These are phyloP conservation scores for Drosophila jambulina DNA, from an alignment of 1,140 invertebrate genomes.

Conservation along the genomic window DNA sequence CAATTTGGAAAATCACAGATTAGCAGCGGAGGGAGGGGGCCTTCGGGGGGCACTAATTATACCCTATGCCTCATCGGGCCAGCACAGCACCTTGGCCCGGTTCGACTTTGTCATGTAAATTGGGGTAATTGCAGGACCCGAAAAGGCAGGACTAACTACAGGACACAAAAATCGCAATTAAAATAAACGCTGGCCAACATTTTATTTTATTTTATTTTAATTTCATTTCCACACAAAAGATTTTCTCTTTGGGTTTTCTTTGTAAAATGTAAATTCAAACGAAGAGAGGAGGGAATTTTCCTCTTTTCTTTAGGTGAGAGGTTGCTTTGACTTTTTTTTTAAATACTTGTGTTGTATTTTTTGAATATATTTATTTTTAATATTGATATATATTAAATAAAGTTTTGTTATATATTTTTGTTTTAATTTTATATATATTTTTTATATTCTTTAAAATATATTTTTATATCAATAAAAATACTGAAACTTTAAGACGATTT, in stretches of 20 bases:
- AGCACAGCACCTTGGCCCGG: slow-evolving; percentile 17
- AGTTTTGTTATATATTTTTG: not conserved
- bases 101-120: slow-evolving; percentile 67
- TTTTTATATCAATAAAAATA: no score
- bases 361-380: not conserved
- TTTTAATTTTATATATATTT: no score
- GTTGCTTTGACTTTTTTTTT: not conserved
- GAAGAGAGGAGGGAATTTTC: not conserved
- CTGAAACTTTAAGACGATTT: no score
- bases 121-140: slow-evolving; percentile 15
- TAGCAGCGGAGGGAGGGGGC: slow-evolving; percentile 42
- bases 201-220: slow-evolving; percentile 17
- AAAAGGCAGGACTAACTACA: slow-evolving; percentile 28
- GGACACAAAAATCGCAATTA: slow-evolving; percentile 20
- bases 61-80: slow-evolving; percentile 64
- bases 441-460: no score
- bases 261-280: slow-evolving; percentile 5
- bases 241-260: not conserved
- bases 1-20: slow-evolving; percentile 85
- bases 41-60: slow-evolving; percentile 54
- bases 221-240: not conserved
- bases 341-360: not conserved
- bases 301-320: not conserved
- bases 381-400: not conserved
- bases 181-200: slow-evolving; percentile 20